Conservation (phyloP, 2,113 vertebrate genomes). For the Petrocephalus zakoni region DNA sequence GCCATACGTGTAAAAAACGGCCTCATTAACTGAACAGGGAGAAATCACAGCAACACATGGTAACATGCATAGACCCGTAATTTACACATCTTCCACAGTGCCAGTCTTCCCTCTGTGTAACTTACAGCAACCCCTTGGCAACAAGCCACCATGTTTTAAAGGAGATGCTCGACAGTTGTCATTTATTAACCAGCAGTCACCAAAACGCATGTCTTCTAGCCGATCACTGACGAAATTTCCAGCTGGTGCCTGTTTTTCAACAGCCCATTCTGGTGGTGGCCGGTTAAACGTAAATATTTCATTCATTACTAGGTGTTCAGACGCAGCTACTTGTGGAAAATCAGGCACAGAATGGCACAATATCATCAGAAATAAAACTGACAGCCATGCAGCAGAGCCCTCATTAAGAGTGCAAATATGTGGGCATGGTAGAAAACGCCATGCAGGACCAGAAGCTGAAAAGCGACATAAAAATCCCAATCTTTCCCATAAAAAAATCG, state of each 20-base stretch:
- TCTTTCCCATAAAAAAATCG: background rate
- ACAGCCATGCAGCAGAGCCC: background rate
- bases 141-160: background rate
- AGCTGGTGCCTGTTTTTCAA: background rate
- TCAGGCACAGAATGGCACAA: background rate
- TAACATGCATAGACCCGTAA: background rate
- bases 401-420: background rate
- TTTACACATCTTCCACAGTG: background rate
- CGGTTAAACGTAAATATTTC: background rate
- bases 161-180: background rate
- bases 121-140: background rate
- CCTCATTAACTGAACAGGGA: background rate
- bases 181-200: background rate
- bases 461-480: background rate
- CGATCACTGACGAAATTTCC: background rate
- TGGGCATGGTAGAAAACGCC: background rate
- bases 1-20: background rate
- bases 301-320: background rate
- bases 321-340: background rate
- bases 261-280: background rate
- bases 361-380: background rate
- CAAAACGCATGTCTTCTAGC: background rate
- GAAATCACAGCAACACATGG: background rate
- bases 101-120: background rate
- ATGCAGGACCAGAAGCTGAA: background rate